These are phyloP conservation scores for Falcaria lacertinaria DNA, from an alignment of 2,888 invertebrate genomes.

Conservation along the genomic window DNA sequence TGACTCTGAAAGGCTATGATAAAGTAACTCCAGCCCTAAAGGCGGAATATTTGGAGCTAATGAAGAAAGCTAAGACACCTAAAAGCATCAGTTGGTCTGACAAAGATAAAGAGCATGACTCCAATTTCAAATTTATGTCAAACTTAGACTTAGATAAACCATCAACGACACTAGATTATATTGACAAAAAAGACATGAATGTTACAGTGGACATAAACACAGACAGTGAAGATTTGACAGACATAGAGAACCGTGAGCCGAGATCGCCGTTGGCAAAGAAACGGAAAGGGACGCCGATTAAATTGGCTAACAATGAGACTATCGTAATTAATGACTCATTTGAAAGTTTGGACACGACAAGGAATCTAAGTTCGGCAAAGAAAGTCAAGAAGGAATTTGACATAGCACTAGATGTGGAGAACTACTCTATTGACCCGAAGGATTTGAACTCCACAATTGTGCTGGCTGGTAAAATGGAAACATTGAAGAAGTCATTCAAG, in stretches of 20 bases:
- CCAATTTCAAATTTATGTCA: constrained; percentile 53
- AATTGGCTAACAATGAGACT: constrained; percentile 58
- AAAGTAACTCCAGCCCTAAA: constrained; percentile 78
- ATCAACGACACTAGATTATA: constrained; percentile 33
- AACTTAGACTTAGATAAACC: constrained; percentile 54
- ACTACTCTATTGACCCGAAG: constrained; percentile 50
- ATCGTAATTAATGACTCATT: constrained; percentile 68
- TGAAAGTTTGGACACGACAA: constrained; percentile 50
- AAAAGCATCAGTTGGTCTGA: constrained; percentile 82
- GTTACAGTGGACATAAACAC: constrained; percentile 43
- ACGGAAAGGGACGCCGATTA: constrained; percentile 66
- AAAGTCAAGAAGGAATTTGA: constrained; percentile 52
- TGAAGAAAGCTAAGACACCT: constrained; percentile 79
- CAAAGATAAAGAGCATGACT: constrained; percentile 43
- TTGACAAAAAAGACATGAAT: constrained; percentile 24
- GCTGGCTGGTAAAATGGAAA: constrained; percentile 52
- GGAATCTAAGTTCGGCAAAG: constrained; percentile 55
- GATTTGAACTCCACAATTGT: constrained; percentile 72
- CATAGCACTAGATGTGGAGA: constrained; percentile 39
- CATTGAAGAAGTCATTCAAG: constrained; percentile 35
- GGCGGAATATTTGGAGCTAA: constrained; percentile 78
- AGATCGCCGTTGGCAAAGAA: constrained; percentile 34
- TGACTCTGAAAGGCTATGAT: constrained; percentile 80
- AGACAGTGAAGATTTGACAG: constrained; percentile 59
- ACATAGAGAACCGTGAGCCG: constrained; percentile 53